Evolutionary conservation across 2,888 invertebrate species (phyloP), one percentile per base, ranked within the genome.

Genomic region (Acanthoscelides obtectus): DNA sequence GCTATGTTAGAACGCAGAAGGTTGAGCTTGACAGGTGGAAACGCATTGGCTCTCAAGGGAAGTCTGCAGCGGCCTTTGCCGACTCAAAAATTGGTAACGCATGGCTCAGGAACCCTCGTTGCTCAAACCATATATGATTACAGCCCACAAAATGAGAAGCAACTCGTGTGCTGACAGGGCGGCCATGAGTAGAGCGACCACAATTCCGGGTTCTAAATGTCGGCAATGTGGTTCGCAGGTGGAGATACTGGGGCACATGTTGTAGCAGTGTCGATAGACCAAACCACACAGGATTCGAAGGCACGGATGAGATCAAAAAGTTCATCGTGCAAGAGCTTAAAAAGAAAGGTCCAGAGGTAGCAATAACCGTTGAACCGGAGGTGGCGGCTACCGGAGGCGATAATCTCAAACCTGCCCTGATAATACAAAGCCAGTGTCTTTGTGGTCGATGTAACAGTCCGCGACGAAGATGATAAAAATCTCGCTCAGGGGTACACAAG

Each of bases 221-320:
- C 69, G 83, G 5, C 77, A 76, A 68, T 84, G 82, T 69, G 22
- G 70, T 1, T 19, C 22, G 64, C 72, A 74, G 71, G 70, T 71
- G 1, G 83, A 84, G 77, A 84, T 82, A 21, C 79, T 82, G 17
- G 82, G 81, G 1, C 76, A 73, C 68, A 71, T 82, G 5, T 72
- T 81, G 8, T 82, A 81, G 19, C 70, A 74, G 68, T 81, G 79
- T 71, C 73, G 45, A n/a, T 27, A 22, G 70, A 79, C 79, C 0
- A 80, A 81, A 70, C 68, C 75, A 69, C 20, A 65, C 22, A 71
- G 80, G 71, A 80, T 81, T 69, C 77, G 64, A 75, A 77, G 73
- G 68, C 77, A 75, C 67, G 69, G 69, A 70, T 71, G 80, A 73
- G 77, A 79, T 74, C 69, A 69, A 67, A 74, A 79, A 77, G 25